Evolutionary conservation across 2,113 vertebrate species (phyloP), one percentile per base, ranked within the genome.

Genomic region (Paedocypris sp.): DNA sequence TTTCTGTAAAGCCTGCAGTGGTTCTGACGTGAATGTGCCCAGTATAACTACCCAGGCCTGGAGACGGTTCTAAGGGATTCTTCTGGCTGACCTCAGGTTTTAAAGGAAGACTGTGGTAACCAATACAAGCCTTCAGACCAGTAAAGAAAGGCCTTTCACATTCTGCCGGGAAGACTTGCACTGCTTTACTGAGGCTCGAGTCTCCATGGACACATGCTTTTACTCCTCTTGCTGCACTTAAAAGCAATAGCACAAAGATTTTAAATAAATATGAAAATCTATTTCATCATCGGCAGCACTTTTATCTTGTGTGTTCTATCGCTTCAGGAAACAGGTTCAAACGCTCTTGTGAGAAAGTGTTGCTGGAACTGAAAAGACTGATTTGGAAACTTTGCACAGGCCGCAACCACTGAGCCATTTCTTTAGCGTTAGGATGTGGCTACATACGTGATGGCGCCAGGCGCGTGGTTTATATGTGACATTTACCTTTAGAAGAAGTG

Each of bases 51-150:
- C 61, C 68, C 22, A 58, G 60, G 42, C 29, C 62, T 45, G 45
- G 36, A 39, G 50, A 57, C 4, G 25, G 28, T 48, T 67, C 53
- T 67, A 71, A 71, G 64, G 53, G 47, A 71, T 71, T 71, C 62
- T 63, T 71, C 46, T 64, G 43, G 52, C 64, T 60, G 49, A 59
- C 64, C 60, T 59, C 59, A 49, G 9, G 50, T 46, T 52, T 71
- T 59, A 65, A 70, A 67, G 42, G 35, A 52, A 62, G 41, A 42
- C 29, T 63, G 48, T 64, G 56, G 60, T 63, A 71, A 67, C 69
- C 64, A 67, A 60, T 36, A 71, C 59, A 63, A 58, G 36, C 43
- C 59, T 51, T 4, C 38, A 29, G 28, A 49, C 20, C 28, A 28
- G 33, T 19, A 15, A 45, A 60, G 60, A 62, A 71, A 54, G 31